Conservation (phyloP, 2,797 vertebrate species). For the Gymnodraco acuticeps region DNA sequence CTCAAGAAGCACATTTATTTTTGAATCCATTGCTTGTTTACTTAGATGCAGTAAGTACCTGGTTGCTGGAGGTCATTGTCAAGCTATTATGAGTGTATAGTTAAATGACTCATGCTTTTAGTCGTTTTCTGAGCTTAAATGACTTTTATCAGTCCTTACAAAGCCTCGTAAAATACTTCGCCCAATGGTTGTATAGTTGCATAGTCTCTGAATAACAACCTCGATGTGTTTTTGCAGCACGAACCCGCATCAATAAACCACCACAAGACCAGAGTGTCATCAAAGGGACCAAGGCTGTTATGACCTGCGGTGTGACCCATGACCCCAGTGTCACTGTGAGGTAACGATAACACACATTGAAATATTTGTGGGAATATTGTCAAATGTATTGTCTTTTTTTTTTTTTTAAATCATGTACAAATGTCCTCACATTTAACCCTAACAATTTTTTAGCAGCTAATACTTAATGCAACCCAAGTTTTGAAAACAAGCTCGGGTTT, state of each 20-base stretch:
- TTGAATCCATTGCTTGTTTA: constrained; percentile 34
- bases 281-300: constrained; percentile 95
- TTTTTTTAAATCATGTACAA: neutral
- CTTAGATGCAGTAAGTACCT: constrained; percentile 11
- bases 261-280: constrained; percentile 97
- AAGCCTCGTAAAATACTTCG: constrained; percentile 37
- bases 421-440: neutral
- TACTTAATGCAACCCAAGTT: constrained; percentile 16
- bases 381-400: neutral
- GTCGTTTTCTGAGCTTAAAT: constrained; percentile 39
- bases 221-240: constrained; percentile 84
- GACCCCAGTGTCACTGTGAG: constrained; percentile 93
- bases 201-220: constrained; percentile 35
- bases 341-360: constrained; percentile 70
- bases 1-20: constrained; percentile 5
- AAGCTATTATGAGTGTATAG: constrained; percentile 23
- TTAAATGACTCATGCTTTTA: constrained; percentile 26
- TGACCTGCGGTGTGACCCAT: constrained; percentile 95
- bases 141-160: constrained; percentile 31
- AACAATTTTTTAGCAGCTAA: neutral
- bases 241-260: constrained; percentile 93
- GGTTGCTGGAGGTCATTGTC: constrained; percentile 36
- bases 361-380: neutral
- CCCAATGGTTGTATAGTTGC: constrained; percentile 17
- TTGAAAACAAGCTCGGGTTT: constrained; percentile 41